Conservation (phyloP, 2,113 vertebrate species). For the Rattus rattus region DNA sequence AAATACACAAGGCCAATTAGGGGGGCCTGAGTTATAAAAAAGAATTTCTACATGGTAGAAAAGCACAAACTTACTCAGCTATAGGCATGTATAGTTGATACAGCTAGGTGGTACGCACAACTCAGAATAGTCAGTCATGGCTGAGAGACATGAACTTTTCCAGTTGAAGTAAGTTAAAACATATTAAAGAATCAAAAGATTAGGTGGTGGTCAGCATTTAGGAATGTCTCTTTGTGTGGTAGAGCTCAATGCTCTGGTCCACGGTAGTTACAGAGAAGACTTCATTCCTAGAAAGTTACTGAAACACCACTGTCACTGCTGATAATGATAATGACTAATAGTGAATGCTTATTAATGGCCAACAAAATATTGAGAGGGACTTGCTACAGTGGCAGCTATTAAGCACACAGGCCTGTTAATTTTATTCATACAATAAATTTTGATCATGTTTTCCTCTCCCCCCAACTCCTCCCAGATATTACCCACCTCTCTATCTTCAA, state of each 20-base stretch:
- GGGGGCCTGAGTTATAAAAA: neutral
- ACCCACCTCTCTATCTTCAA: neutral
- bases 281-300: neutral
- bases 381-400: neutral
- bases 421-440: neutral
- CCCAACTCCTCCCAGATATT: neutral
- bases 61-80: neutral
- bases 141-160: neutral
- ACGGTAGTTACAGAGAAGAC: neutral
- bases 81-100: neutral
- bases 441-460: neutral
- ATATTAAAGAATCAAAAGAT: neutral
- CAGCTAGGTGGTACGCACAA: neutral
- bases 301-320: neutral
- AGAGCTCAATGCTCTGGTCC: neutral
- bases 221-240: neutral
- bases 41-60: neutral
- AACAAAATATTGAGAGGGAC: neutral
- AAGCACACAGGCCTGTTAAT: neutral
- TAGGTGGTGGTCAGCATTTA: neutral
- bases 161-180: neutral
- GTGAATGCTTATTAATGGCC: neutral
- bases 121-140: neutral
- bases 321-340: neutral
- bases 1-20: neutral